Base-by-base conservation (phyloP, 2,888 invertebrate genomes). In the Drosophila recens region DNA sequence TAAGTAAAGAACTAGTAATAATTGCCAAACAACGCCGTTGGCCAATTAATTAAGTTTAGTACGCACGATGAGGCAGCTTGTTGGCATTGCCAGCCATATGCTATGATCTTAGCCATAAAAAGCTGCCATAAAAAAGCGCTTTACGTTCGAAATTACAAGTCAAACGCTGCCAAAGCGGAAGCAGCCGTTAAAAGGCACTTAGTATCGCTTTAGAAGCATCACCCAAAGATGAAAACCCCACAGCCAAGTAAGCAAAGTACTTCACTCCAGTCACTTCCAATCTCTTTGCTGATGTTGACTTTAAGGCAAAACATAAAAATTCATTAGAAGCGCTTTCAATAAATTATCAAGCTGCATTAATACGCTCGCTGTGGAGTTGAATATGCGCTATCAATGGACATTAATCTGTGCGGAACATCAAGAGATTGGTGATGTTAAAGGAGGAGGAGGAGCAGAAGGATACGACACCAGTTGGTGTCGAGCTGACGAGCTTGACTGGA, bases 11-110 rank as follows among this genome's bases (percentile, higher is more conserved):
- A 75, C 74, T 70, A 80, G 66, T 51, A 56, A 78, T 75, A 86
- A 86, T 81, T 72, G 87, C 69, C 43, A 82, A 78, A 51, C 57
- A 72, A 54, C 58, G 68, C 67, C 64, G 75, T 71, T 57, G 67
- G 73, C 79, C 83, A 88, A 88, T 88, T 84, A 86, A 88, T 84
- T 80, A 84, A 86, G 67, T 88, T 88, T 84, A 84, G 84, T 83
- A 49, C 65, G 51, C 80, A 57, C 61, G 58, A 63, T 71, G 67
- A 59, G 48, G 46, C 48, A 67, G 83, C 78, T 82, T 68, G 64
- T 74, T 67, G 79, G 79, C 4, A 23, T 27, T 27, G 27, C 1
- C 85, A 61, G 27, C 1, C 85, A 61, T 87, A 87, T 83, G 76
- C 79, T 76, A 27, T 27, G 27, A 27, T 27, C 27, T 27, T 27